A percentile compares a stretch with the other conserved stretches of the same genome.
These are phyloP conservation scores for Ditula angustiorana DNA, from an alignment of 2,888 invertebrate species.

Conservation along the genomic window DNA sequence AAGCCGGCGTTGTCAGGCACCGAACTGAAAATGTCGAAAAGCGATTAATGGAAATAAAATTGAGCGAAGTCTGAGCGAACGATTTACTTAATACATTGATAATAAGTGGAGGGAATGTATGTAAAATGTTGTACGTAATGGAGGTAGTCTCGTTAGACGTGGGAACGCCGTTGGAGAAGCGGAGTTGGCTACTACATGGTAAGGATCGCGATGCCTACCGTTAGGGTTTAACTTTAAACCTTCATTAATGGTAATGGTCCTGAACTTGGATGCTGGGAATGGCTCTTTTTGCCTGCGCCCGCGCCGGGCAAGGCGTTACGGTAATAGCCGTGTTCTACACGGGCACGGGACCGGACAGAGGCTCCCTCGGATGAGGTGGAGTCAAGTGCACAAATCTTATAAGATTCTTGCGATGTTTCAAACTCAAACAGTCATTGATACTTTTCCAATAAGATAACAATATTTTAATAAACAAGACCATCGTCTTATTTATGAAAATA, in stretches of 20 bases:
- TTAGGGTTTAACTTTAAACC: slow-evolving; percentile 74
- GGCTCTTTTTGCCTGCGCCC: slow-evolving; percentile 68
- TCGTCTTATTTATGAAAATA: no score
- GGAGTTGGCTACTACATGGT: slow-evolving; percentile 67
- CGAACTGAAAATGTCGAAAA: slow-evolving; percentile 74
- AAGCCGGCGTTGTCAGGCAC: slow-evolving; percentile 68
- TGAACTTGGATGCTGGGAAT: slow-evolving; percentile 73
- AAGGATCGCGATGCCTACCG: slow-evolving; percentile 77
- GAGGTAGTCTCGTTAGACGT: slow-evolving; percentile 82
- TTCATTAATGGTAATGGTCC: slow-evolving; percentile 79
- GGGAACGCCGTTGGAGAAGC: slow-evolving; percentile 66
- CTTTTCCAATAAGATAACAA: slow-evolving; percentile 17
- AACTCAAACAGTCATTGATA: slow-evolving; percentile 8
- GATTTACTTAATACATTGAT: slow-evolving; percentile 83
- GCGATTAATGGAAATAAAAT: slow-evolving; percentile 81
- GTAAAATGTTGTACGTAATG: slow-evolving; percentile 80
- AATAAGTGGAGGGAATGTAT: slow-evolving; percentile 79
- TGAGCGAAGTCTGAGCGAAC: slow-evolving; percentile 71
- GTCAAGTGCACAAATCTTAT: slow-evolving; percentile 37
- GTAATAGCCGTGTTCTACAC: slow-evolving; percentile 69
- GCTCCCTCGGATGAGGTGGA: neutral
- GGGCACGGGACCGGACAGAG: no score
- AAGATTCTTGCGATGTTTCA: slow-evolving; percentile 32
- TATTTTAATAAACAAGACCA: neutral
- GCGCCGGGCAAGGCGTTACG: slow-evolving; percentile 57